Conservation (phyloP, 2,888 invertebrate species). For the Drosophila prolongata region DNA sequence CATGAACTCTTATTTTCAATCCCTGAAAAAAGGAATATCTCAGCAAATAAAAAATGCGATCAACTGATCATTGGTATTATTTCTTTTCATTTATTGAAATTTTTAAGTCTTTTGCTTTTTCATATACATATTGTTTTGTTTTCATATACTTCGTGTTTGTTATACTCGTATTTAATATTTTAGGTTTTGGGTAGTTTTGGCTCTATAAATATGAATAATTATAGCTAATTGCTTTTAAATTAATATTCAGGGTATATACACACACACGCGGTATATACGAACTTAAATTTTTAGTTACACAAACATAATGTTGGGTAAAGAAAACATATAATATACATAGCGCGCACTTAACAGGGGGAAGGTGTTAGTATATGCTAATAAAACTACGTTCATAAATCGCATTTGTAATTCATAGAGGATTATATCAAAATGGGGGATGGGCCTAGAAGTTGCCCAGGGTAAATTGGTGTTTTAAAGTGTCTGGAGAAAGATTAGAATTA, state of each 20-base stretch:
- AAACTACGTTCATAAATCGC: conserved; percentile 32
- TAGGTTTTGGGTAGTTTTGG: conserved; percentile 76
- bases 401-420: conserved; percentile 33
- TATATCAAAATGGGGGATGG: conserved; percentile 32
- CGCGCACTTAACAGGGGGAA: conserved; percentile 31
- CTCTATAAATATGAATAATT: conserved; percentile 78
- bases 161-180: conserved; percentile 64
- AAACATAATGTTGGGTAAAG: conserved; percentile 45
- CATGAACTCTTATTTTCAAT: not conserved
- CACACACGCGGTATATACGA: conserved; percentile 61
- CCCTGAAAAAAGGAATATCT: too few species aligned
- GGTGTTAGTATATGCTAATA: conserved; percentile 16
- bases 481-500: conserved; percentile 31
- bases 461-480: conserved; percentile 41
- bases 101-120: conserved; percentile 77
- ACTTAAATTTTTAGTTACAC: conserved; percentile 53
- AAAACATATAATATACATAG: conserved; percentile 53
- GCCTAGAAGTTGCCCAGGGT: conserved; percentile 10
- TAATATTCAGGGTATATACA: conserved; percentile 75
- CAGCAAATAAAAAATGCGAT: conserved; percentile 9
- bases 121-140: conserved; percentile 58
- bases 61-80: conserved; percentile 69
- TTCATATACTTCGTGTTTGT: conserved; percentile 54
- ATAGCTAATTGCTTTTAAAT: conserved; percentile 78
- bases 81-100: conserved; percentile 79